A percentile compares a stretch with the other conserved stretches of the same genome.
phyloP scores from a whole-genome alignment of 2,797 vertebrate species.

The Silurus lanzhouensis region DNA sequence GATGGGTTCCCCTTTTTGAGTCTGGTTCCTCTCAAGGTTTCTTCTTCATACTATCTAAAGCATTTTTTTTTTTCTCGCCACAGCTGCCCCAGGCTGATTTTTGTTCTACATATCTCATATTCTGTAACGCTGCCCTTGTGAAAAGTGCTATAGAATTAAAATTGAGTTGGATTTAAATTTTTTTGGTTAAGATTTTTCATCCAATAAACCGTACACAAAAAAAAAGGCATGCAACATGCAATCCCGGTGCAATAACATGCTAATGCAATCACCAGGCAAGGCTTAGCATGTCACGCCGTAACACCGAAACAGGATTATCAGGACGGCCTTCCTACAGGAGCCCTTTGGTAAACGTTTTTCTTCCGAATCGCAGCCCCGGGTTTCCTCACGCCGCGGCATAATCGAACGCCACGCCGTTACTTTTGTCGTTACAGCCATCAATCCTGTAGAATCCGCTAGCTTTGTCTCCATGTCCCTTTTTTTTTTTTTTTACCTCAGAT shows the following conservation, averaged over 20 bases:
- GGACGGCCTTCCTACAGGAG: conserved; percentile 16
- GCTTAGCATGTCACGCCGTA: conserved; percentile 6
- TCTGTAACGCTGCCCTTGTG: no score
- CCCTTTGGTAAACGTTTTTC: conserved; percentile 7
- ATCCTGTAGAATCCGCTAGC: neutral
- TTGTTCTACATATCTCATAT: no score
- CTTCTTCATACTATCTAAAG: no score
- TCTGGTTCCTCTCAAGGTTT: no score
- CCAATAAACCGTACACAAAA: neutral
- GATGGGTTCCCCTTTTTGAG: no score
- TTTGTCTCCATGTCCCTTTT: neutral
- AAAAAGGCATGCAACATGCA: conserved; percentile 40
- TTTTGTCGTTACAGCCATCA: neutral
- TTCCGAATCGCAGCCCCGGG: neutral
- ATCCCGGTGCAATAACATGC: conserved; percentile 48
- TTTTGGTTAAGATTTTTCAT: no score
- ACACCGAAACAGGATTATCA: conserved; percentile 19
- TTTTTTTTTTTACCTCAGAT: no score
- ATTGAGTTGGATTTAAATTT: no score
- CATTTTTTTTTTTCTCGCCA: no score
- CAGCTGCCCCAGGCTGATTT: no score
- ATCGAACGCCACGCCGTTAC: neutral
- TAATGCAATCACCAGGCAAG: conserved; percentile 50
- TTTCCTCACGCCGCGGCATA: neutral
- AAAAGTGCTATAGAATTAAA: no score